Percentiles rank a stretch among this genome's conserved stretches.
phyloP scores from a whole-genome alignment of 2,797 vertebrate species.

The Typhlichthys subterraneus region DNA sequence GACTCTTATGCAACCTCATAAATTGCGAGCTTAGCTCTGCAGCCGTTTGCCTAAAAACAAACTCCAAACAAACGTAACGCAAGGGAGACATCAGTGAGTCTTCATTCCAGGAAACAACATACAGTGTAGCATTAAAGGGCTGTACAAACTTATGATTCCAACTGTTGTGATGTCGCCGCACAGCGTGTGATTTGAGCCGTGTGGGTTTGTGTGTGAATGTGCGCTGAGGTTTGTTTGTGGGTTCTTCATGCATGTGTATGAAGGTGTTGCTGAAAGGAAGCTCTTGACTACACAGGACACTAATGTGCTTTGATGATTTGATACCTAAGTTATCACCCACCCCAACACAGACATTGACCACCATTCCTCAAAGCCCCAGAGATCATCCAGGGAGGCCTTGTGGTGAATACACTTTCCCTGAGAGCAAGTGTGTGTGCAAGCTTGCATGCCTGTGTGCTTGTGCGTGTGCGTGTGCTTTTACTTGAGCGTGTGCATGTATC shows the following conservation, averaged over 20 bases:
- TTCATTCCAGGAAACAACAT: neutral
- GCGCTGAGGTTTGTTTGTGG: no score
- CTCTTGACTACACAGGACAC: no score
- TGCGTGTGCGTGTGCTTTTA: neutral
- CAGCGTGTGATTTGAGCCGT: neutral
- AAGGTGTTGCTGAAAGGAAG: no score
- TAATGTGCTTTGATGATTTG: neutral
- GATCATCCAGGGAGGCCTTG: neutral
- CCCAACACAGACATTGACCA: neutral
- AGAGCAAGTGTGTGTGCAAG: constrained; percentile 1
- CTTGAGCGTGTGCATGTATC: neutral
- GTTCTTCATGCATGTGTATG: no score
- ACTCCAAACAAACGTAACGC: constrained; percentile 11
- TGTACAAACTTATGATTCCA: neutral
- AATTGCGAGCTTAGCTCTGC: constrained; percentile 16
- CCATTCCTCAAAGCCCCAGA: constrained; percentile 1
- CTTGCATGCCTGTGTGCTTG: neutral
- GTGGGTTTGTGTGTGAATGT: neutral
- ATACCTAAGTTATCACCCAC: neutral
- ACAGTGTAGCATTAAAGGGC: neutral
- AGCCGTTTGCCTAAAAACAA: constrained; percentile 9
- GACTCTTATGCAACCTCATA: constrained; percentile 31
- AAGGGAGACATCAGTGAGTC: neutral
- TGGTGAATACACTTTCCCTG: neutral
- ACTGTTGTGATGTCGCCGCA: neutral